Evolutionary conservation across 2,888 invertebrate genomes (phyloP).

Genomic region (Troilus luridus): DNA sequence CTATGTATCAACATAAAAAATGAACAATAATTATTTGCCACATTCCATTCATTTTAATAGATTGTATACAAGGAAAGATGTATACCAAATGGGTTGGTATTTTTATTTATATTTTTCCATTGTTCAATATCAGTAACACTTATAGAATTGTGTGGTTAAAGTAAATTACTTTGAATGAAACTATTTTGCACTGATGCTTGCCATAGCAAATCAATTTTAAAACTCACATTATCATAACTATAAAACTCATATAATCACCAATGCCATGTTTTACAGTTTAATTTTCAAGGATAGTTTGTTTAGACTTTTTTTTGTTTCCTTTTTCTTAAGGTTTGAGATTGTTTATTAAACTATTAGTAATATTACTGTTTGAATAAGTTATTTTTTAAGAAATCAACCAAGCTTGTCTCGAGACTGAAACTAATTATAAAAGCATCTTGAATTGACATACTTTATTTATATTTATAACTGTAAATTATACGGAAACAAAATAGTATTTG

Average conservation of each 20-base stretch:
- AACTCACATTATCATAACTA: not conserved
- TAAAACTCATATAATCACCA: not conserved
- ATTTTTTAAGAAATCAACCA: conserved; percentile 36
- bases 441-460: conserved; percentile 28
- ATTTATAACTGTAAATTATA: not conserved
- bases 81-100: not conserved
- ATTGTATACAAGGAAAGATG: not conserved
- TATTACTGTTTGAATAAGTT: conserved; percentile 15
- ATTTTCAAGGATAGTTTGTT: conserved; percentile 19
- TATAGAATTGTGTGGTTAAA: not conserved
- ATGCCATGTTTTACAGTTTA: not conserved
- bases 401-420: conserved; percentile 30
- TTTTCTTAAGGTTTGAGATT: conserved; percentile 19
- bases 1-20: not conserved
- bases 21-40: conserved; percentile 7
- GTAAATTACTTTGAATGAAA: not conserved
- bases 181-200: not conserved
- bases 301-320: not conserved
- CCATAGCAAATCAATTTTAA: not conserved
- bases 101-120: not conserved
- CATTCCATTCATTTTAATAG: not conserved
- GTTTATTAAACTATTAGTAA: not conserved
- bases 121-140: not conserved
- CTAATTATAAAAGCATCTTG: conserved; percentile 22
- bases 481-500: not conserved